Evolutionary conservation across 2,888 invertebrate genomes (phyloP).

Genomic region (Pandemis corylana): DNA sequence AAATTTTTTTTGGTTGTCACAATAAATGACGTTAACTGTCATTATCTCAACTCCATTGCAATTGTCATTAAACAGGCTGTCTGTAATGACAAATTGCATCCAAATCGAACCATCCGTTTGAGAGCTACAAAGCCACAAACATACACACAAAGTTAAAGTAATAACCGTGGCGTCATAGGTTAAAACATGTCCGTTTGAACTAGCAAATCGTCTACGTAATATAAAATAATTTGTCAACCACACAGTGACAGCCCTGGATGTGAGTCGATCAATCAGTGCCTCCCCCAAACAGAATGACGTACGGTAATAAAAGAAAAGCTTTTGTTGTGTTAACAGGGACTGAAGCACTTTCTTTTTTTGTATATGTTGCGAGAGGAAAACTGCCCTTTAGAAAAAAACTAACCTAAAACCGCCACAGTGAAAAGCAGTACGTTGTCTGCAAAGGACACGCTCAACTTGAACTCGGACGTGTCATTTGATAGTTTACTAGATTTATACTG

Average conservation of each 20-base stretch:
- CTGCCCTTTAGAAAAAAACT: constrained; percentile 2
- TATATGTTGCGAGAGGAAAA: constrained; percentile 11
- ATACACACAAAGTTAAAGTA: neutral
- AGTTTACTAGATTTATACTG: too few relatives aligned
- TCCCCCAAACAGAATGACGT: constrained; percentile 28
- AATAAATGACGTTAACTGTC: too few relatives aligned
- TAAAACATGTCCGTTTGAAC: neutral
- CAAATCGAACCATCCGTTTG: too few relatives aligned
- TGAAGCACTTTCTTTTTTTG: constrained; percentile 23
- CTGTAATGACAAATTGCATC: too few relatives aligned
- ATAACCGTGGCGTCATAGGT: neutral
- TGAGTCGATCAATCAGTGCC: constrained; percentile 59
- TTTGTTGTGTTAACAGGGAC: constrained; percentile 36
- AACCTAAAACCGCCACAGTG: neutral
- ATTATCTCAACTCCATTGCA: too few relatives aligned
- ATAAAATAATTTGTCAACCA: constrained; percentile 35
- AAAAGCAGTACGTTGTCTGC: neutral
- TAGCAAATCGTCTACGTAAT: constrained; percentile 6
- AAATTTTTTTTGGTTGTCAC: too few relatives aligned
- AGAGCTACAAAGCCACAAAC: neutral
- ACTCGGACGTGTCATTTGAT: too few relatives aligned
- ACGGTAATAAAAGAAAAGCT: constrained; percentile 37
- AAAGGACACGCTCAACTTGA: too few relatives aligned
- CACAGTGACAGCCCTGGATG: constrained; percentile 54
- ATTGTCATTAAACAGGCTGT: too few relatives aligned